Conservation (phyloP, 2,797 vertebrate genomes). For the Ceryle rudis region DNA sequence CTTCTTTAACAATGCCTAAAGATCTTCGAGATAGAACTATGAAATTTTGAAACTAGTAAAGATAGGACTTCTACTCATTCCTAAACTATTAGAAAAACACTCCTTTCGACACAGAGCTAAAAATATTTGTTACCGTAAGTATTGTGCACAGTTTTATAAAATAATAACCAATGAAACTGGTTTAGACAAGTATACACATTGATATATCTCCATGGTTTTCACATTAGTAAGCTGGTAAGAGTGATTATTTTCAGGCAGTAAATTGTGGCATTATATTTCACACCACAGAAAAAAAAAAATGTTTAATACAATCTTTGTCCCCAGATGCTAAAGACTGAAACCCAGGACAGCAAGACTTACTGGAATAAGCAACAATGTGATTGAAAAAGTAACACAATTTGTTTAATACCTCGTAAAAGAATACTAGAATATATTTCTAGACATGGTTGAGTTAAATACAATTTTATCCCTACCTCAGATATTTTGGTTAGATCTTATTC, state of each 20-base stretch:
- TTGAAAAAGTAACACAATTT: neutral
- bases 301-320: neutral
- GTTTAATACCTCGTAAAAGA: neutral
- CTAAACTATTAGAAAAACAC: neutral
- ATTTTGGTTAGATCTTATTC: neutral
- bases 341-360: neutral
- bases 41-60: neutral
- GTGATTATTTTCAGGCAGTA: neutral
- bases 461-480: neutral
- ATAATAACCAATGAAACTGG: neutral
- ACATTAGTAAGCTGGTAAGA: neutral
- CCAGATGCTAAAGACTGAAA: neutral
- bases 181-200: neutral
- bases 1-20: neutral
- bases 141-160: neutral
- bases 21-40: neutral
- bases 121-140: neutral
- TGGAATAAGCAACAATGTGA: neutral
- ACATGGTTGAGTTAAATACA: neutral
- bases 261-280: constrained; percentile 3
- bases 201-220: neutral
- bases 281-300: neutral
- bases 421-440: neutral
- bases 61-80: neutral
- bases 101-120: neutral